These are phyloP conservation scores for Caranx ignobilis DNA, from an alignment of 2,113 vertebrate species.

Conservation along the genomic window DNA sequence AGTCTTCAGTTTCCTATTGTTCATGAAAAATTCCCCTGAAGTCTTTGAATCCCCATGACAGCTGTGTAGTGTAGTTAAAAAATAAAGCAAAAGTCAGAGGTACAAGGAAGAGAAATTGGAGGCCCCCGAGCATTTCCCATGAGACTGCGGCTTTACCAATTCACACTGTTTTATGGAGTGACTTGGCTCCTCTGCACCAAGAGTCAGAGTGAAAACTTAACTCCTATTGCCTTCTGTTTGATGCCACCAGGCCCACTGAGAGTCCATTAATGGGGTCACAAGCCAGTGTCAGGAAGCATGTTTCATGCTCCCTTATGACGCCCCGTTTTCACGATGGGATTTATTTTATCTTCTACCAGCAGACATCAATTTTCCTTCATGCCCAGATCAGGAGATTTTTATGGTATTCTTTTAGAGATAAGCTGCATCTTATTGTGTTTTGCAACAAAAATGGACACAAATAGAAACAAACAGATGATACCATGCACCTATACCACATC, in stretches of 20 bases:
- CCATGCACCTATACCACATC: background rate
- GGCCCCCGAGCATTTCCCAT: slow-evolving; percentile 50
- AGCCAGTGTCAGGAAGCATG: slow-evolving; percentile 56
- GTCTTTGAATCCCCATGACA: slow-evolving; percentile 50
- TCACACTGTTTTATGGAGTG: slow-evolving; percentile 70
- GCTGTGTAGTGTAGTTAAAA: slow-evolving; percentile 56
- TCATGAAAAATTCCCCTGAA: slow-evolving; percentile 41
- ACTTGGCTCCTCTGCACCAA: slow-evolving; percentile 53
- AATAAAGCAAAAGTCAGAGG: slow-evolving; percentile 66
- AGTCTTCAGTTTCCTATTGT: slow-evolving; percentile 43
- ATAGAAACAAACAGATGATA: slow-evolving; percentile 1
- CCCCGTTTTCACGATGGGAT: slow-evolving; percentile 41
- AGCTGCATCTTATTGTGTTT: slow-evolving; percentile 18
- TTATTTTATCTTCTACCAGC: slow-evolving; percentile 56
- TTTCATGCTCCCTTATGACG: slow-evolving; percentile 50
- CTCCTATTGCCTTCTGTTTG: slow-evolving; percentile 55
- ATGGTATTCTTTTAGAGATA: slow-evolving; percentile 18
- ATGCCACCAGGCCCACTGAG: slow-evolving; percentile 51
- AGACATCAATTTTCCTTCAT: slow-evolving; percentile 39
- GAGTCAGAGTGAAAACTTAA: slow-evolving; percentile 57
- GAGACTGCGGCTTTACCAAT: slow-evolving; percentile 70
- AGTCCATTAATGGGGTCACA: slow-evolving; percentile 73
- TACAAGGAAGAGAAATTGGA: slow-evolving; percentile 63
- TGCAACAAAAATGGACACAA: background rate
- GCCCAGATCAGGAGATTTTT: slow-evolving; percentile 27